Conservation (phyloP, 2,797 vertebrate genomes). For the Menidia menidia region DNA sequence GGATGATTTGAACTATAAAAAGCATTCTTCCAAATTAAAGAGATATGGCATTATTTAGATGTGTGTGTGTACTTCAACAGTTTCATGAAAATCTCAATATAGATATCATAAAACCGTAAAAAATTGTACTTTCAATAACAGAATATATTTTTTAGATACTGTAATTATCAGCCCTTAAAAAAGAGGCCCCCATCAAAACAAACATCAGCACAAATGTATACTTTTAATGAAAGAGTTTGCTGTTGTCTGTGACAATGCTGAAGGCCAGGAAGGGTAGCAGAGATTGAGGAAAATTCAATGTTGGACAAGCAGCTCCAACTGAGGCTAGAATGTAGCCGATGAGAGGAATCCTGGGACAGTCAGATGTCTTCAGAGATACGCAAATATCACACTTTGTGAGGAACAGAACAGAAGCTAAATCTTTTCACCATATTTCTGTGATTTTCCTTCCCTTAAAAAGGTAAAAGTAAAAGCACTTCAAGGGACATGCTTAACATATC, state of each 20-base stretch:
- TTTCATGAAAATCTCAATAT: neutral
- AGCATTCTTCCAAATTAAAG: conserved; percentile 6
- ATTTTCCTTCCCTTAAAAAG: neutral
- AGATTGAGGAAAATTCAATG: conserved; percentile 77
- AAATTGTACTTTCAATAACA: conserved; percentile 52
- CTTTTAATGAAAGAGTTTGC: conserved; percentile 59
- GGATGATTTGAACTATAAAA: conserved; percentile 18
- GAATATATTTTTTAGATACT: conserved; percentile 77
- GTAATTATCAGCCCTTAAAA: conserved; percentile 66
- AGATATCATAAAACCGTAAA: neutral
- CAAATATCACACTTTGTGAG: conserved; percentile 1
- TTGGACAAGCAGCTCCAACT: conserved; percentile 42
- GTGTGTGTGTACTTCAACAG: neutral
- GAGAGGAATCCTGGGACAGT: conserved; percentile 58
- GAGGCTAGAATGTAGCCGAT: conserved; percentile 63
- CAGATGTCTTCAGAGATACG: conserved; percentile 31
- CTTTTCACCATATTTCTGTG: no score
- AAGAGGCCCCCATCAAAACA: conserved; percentile 43
- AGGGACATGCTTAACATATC: neutral
- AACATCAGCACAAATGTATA: conserved; percentile 18
- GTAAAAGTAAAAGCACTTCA: neutral
- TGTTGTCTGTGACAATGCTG: conserved; percentile 71
- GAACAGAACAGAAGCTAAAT: neutral
- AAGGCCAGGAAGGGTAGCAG: conserved; percentile 79
- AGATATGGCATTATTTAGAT: neutral